phyloP scores from a whole-genome alignment of 2,113 vertebrate species.

The human region DNA sequence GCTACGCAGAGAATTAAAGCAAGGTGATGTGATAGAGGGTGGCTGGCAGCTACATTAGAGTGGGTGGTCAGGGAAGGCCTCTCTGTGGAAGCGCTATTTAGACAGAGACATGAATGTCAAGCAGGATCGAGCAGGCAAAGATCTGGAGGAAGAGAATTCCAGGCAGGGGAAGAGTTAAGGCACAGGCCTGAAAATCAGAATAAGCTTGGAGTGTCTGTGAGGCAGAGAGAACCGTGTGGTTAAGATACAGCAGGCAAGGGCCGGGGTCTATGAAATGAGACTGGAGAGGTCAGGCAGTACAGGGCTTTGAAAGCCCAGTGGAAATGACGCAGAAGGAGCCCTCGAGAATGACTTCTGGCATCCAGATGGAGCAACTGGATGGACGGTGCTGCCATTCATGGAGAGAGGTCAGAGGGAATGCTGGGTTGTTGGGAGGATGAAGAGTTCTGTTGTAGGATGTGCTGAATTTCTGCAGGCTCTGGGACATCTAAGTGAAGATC shows the following conservation, averaged over 20 bases:
- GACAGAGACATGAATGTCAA: not conserved
- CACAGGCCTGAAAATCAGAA: not conserved
- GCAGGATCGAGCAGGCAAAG: not conserved
- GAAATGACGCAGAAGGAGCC: not conserved
- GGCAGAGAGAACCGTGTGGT: not conserved
- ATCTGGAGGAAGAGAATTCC: not conserved
- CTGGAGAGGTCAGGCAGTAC: not conserved
- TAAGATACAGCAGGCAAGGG: not conserved
- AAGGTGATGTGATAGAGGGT: not conserved
- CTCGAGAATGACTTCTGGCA: not conserved
- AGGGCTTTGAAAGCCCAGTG: not conserved
- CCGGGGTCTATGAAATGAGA: not conserved
- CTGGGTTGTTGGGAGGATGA: not conserved
- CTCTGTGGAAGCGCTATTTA: not conserved
- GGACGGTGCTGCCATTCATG: accelerated
- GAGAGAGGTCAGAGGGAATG: not conserved
- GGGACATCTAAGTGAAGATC: not conserved
- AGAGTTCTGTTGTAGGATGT: not conserved
- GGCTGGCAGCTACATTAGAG: not conserved
- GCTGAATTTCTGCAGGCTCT: not conserved
- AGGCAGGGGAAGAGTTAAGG: not conserved
- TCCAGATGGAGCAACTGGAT: not conserved
- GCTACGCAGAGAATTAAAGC: not conserved
- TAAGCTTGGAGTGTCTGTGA: not conserved
- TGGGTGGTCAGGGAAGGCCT: not conserved